A percentile compares a stretch with the other conserved stretches of the same genome.
These are phyloP conservation scores for Spatulosminthurus flaviceps DNA, from an alignment of 2,888 invertebrate species.

Conservation along the genomic window DNA sequence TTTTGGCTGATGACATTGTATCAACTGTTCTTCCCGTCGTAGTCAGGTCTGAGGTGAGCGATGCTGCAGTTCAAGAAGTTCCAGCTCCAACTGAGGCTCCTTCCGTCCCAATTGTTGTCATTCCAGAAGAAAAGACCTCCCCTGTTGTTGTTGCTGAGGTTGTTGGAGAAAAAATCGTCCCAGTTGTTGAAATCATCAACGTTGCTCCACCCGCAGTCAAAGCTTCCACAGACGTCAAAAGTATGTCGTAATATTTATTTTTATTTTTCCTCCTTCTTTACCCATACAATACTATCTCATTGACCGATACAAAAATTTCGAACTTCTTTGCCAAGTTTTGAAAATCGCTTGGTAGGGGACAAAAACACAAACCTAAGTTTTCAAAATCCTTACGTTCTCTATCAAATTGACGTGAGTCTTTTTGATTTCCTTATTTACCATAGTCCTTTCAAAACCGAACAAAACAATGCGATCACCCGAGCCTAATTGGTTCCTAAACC, in stretches of 20 bases:
- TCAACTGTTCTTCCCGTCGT: conserved; percentile 15
- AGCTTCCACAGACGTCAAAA: not conserved
- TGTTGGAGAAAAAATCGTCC: conserved; percentile 37
- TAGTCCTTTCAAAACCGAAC: not conserved
- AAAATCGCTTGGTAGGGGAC: no score
- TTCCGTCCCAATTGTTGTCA: not conserved
- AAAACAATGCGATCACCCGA: conserved; percentile 13
- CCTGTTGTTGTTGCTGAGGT: conserved; percentile 35
- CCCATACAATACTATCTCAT: no score
- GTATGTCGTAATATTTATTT: not conserved
- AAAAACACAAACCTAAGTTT: no score
- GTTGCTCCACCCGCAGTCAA: not conserved
- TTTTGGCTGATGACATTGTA: conserved; percentile 19
- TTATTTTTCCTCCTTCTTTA: no score
- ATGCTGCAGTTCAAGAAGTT: not conserved
- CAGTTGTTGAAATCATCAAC: conserved; percentile 38
- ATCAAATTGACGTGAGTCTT: conserved; percentile 15
- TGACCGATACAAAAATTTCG: no score
- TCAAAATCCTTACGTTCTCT: no score
- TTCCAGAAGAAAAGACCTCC: conserved; percentile 15
- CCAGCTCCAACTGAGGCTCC: not conserved
- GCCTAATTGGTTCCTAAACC: conserved; percentile 27
- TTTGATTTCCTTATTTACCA: not conserved
- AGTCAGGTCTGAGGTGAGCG: not conserved
- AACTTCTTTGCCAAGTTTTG: no score